Conservation (phyloP, 1,140 invertebrate species). For the Reticulitermes speratus region DNA sequence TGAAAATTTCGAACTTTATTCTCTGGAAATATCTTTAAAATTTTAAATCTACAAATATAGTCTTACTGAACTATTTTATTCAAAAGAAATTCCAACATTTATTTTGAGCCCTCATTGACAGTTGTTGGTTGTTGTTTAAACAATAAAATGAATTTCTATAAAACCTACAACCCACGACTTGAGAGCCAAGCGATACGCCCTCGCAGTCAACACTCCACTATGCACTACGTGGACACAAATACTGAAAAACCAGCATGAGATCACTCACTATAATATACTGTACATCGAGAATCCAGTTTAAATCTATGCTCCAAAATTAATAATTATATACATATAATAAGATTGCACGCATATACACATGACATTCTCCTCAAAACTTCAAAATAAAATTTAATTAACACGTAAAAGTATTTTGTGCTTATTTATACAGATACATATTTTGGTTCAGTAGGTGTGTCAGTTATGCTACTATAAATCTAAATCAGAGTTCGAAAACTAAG, state of each 20-base stretch:
- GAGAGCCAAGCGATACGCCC: too few relatives aligned
- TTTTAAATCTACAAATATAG: too few relatives aligned
- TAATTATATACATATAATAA: not conserved
- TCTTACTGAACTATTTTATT: too few relatives aligned
- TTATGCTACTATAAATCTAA: not conserved
- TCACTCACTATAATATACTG: slow-evolving; percentile 3
- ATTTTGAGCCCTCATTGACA: too few relatives aligned
- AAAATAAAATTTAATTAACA: slow-evolving; percentile 1
- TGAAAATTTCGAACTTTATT: too few relatives aligned
- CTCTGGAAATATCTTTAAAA: too few relatives aligned
- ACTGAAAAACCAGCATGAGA: not conserved
- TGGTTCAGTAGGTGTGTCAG: not conserved
- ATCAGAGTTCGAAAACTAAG: not conserved
- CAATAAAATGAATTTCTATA: too few relatives aligned
- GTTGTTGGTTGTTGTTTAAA: too few relatives aligned
- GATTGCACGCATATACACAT: not conserved
- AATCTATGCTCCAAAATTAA: not conserved
- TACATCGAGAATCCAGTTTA: not conserved
- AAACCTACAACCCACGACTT: too few relatives aligned
- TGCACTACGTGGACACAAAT: not conserved
- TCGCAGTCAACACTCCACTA: not conserved
- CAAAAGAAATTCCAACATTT: too few relatives aligned
- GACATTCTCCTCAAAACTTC: not conserved
- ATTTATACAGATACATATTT: not conserved
- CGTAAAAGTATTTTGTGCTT: not conserved